Base-by-base conservation (phyloP, 2,797 vertebrate genomes). In the Ctenopoma multispine region DNA sequence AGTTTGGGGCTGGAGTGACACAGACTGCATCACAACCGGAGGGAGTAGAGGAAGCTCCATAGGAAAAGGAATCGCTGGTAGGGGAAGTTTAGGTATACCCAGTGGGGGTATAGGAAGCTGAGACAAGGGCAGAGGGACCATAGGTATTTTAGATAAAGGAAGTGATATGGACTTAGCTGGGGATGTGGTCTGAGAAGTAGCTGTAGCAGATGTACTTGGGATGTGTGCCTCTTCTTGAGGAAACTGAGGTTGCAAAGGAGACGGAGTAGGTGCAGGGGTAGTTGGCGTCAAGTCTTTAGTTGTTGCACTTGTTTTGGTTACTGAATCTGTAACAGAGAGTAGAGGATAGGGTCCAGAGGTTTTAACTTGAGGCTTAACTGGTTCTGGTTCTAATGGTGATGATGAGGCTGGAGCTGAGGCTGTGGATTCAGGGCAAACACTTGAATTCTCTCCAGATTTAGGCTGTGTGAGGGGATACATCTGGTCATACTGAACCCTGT, bases 41-140 rank as follows among this genome's bases (percentile, higher is more conserved):
- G 98, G 91, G 83, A 99, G 96, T 81, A 99, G 95, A 73, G 97
- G 96, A 63, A 99, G 89, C 79, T 99, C 98, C 96, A 99, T 96
- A 0, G 96, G 91, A 89, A 99, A 96, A 53, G 96, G 92, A 68
- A 99, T 94, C 68, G 96, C 95, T 1, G 96, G 94, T 79, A 98
- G 89, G 0, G 96, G 27, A 80, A 93, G 89, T 20, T 91, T 90
- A 8, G 90, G 74, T 77, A 93, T 81, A 63, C 88, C 12, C 38
- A 92, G 49, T 21, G 80, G 67, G 11, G 89, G 80, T 36, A 92
- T 70, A 13, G 90, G 63, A 77, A 92, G 86, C 50, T 92, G 87
- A 56, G 90, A 77, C 62, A 93, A 66, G 9, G 87, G 17, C 41
- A 92, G 72, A 75, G 91, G 77, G 31, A 91, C 86, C 85, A 92